phyloP scores from a whole-genome alignment of 2,797 vertebrate genomes.

The Arctocebus calabarensis region DNA sequence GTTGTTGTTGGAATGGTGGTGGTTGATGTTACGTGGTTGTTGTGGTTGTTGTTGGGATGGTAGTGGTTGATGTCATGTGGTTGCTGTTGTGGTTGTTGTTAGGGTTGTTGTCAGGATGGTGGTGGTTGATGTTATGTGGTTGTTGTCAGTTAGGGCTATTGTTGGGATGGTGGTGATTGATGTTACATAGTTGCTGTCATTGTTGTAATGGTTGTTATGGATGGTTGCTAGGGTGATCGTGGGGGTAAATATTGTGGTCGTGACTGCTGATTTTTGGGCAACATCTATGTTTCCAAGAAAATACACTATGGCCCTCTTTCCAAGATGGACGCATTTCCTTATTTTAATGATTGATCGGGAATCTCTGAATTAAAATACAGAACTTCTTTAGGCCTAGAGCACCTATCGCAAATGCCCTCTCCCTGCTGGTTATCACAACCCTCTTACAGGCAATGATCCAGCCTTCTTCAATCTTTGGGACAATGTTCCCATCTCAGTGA shows the following conservation, averaged over 20 bases:
- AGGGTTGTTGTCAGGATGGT: too few species aligned
- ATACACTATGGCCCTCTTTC: rapidly evolving
- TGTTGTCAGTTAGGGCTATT: rapidly evolving
- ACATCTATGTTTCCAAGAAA: background rate
- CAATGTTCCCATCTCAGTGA: background rate
- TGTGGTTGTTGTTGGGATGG: too few species aligned
- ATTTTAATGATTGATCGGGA: background rate
- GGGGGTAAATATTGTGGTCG: background rate
- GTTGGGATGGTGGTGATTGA: too few species aligned
- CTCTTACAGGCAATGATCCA: background rate
- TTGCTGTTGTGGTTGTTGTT: rapidly evolving
- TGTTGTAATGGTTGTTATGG: too few species aligned
- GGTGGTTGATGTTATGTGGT: too few species aligned
- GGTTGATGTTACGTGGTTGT: too few species aligned
- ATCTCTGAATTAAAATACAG: background rate
- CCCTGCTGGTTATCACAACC: background rate
- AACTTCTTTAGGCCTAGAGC: background rate
- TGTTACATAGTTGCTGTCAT: too few species aligned
- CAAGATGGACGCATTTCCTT: background rate
- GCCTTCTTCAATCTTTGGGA: constrained; percentile 33
- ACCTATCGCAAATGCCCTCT: rapidly evolving
- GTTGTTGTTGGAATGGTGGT: background rate
- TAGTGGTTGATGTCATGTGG: background rate
- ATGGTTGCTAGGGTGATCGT: background rate
- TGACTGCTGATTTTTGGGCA: background rate